These are phyloP conservation scores for Pipistrellus pipistrellus DNA, from an alignment of 2,797 vertebrate species.

Conservation along the genomic window DNA sequence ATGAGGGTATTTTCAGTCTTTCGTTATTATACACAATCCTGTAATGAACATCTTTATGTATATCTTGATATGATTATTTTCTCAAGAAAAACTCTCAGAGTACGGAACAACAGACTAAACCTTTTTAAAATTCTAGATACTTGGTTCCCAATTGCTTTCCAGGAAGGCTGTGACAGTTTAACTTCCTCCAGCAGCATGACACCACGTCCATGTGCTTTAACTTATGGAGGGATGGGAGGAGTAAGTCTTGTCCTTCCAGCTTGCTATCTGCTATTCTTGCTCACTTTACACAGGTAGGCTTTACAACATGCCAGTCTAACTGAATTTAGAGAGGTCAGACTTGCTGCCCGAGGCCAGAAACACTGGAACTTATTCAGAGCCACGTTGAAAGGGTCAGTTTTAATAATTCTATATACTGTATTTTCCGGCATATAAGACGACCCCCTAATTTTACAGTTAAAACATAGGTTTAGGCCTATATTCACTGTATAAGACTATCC, in stretches of 20 bases:
- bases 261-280: not conserved
- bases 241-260: not conserved
- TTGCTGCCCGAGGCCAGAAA: not conserved
- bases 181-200: too few relatives aligned
- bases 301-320: not conserved
- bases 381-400: not conserved
- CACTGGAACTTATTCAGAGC: not conserved
- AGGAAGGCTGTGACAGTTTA: not conserved
- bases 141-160: not conserved
- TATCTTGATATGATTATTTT: not conserved
- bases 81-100: not conserved
- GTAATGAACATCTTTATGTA: not conserved
- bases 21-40: not conserved
- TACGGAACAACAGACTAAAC: not conserved
- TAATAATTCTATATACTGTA: not conserved
- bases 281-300: not conserved
- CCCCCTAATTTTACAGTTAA: too few relatives aligned
- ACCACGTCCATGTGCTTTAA: not conserved
- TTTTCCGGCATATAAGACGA: too few relatives aligned
- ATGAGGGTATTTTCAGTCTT: not conserved
- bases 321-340: not conserved
- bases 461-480: too few relatives aligned
- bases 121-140: not conserved
- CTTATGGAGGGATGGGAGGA: too few relatives aligned
- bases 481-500: too few relatives aligned